These are phyloP conservation scores for Lottia scabra DNA, from an alignment of 2,888 invertebrate species.

Conservation along the genomic window DNA sequence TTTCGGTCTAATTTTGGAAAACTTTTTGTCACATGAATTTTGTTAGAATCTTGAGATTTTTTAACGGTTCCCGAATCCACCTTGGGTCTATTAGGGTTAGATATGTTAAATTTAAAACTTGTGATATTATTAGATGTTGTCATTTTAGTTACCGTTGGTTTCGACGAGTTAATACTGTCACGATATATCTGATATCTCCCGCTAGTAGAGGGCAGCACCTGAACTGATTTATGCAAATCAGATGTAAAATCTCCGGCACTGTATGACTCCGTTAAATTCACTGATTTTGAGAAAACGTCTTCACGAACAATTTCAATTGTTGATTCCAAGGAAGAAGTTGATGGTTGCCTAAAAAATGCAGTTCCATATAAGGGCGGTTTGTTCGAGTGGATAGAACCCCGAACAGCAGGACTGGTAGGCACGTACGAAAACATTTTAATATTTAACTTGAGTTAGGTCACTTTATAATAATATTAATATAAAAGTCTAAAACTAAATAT, in stretches of 20 bases:
- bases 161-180: neutral
- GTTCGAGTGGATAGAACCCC: too few relatives aligned
- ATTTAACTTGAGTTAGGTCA: neutral
- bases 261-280: too few relatives aligned
- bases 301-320: too few relatives aligned
- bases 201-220: constrained; percentile 23
- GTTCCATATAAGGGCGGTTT: too few relatives aligned
- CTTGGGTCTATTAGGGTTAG: neutral
- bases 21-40: neutral
- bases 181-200: constrained; percentile 26
- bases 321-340: too few relatives aligned
- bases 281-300: too few relatives aligned
- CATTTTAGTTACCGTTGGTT: neutral
- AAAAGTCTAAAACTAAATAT: too few relatives aligned
- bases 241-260: neutral
- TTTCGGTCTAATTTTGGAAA: neutral
- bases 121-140: neutral
- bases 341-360: too few relatives aligned
- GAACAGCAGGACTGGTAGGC: neutral
- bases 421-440: constrained; percentile 27
- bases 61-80: neutral
- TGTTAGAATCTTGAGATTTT: neutral
- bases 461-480: too few relatives aligned
- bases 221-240: constrained; percentile 29
- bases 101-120: neutral